Percentiles rank a stretch among this genome's conserved stretches.
Evolutionary conservation across 2,113 vertebrate species (phyloP).

Genomic region (Elanus axillaris): DNA sequence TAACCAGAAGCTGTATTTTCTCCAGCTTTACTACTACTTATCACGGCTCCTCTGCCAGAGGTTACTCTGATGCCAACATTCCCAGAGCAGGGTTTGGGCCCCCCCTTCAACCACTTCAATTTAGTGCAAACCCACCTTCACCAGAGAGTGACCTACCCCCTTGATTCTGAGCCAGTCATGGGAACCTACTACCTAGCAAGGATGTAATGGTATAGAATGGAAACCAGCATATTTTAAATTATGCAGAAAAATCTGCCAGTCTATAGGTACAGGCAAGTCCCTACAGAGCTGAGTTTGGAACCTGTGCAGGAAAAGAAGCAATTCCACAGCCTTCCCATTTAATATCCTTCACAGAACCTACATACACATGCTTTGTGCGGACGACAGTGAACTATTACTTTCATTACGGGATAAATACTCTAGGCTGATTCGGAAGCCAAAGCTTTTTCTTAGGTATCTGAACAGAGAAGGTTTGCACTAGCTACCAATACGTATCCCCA

Average conservation of each 20-base stretch:
- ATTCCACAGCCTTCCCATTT: not conserved
- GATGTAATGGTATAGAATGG: not conserved
- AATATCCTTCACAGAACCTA: not conserved
- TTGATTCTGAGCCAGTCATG: not conserved
- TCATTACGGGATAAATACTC: not conserved
- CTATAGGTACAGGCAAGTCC: not conserved
- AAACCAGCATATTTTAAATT: not conserved
- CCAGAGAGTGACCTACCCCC: not conserved
- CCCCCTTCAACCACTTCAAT: not conserved
- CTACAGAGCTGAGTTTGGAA: not conserved
- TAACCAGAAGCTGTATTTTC: not conserved
- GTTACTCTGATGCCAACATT: not conserved
- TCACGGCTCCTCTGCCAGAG: not conserved
- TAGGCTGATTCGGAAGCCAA: not conserved
- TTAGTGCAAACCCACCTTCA: not conserved
- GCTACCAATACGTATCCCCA: accelerated
- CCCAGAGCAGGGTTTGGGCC: not conserved
- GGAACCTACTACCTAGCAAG: not conserved
- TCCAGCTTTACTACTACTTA: not conserved
- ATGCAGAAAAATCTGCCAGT: not conserved
- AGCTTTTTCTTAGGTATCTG: not conserved
- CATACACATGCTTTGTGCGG: not conserved
- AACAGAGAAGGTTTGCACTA: not conserved
- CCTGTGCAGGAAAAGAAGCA: not conserved
- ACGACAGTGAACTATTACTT: not conserved